Evolutionary conservation across 2,888 invertebrate species (phyloP), one percentile per base, ranked within the genome.

Genomic region (Argyra leucocephala): DNA sequence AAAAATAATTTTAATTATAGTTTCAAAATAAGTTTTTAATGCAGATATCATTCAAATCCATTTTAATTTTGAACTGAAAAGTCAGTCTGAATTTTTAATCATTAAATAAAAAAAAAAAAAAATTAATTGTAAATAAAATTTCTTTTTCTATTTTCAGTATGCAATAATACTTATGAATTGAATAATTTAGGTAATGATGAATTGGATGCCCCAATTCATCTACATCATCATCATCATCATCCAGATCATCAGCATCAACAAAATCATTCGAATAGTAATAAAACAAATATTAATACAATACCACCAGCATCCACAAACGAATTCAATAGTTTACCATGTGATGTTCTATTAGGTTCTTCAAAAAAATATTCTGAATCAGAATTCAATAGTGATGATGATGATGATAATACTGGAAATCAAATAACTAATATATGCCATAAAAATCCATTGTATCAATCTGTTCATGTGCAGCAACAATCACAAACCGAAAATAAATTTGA

Each of bases 391-490:
- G 48, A 48, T 48, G 48, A 48, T 48, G 37, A 15, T 37, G 12
- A 12, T 48, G 18, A 23, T 23, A 15, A 59, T 23, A 18, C 23
- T 4, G 69, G 66, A 61, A 69, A 69, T 62, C 69, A 69, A 67
- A 69, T 63, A 66, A 78, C 76, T 2, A 81, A 83, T 67, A 89
- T 89, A 77, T 88, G 86, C 73, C 86, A 90, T 75, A 84, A 87
- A 65, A 89, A 86, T 73, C 89, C 89, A 0, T 83, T 86, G 57
- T 90, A 90, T 75, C 89, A 89, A 74, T 88, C 89, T 68, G 90
- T 89, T 18, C 87, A 89, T 74, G 83, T 88, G 3, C 84, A 82
- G 67, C 22, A 57, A 7, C 48, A 57, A 57, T n/a, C 3, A 5
- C 48, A 57, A 82, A 31, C 31, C 61, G 71, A 3, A 83, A 59